A percentile compares a stretch with the other conserved stretches of the same genome.
These are phyloP conservation scores for Cavia aperea DNA, from an alignment of 2,113 vertebrate species.

Conservation along the genomic window DNA sequence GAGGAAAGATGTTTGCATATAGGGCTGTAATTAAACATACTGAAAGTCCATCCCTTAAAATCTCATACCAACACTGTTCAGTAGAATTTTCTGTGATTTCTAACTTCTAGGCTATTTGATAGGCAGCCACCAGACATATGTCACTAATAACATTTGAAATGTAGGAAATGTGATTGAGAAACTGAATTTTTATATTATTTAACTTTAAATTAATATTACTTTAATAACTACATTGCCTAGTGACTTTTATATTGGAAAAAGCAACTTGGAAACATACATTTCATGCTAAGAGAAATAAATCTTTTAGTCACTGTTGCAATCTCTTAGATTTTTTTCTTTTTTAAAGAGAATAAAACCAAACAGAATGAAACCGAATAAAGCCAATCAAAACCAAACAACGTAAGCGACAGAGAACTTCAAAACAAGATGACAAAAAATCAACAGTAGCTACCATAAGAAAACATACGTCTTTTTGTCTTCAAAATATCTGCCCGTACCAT, in stretches of 20 bases:
- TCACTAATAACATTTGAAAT: not conserved
- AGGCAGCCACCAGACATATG: not conserved
- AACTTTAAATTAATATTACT: not conserved
- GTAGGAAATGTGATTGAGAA: not conserved
- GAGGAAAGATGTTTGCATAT: not conserved
- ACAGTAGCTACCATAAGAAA: no score
- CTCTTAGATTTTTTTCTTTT: no score
- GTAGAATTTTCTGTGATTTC: not conserved
- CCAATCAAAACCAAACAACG: no score
- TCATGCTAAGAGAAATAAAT: not conserved
- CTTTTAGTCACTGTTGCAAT: no score
- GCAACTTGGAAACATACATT: not conserved
- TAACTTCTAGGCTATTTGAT: not conserved
- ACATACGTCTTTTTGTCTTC: no score
- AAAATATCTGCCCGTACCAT: no score
- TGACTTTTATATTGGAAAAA: not conserved
- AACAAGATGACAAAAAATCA: no score
- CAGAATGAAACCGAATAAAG: no score
- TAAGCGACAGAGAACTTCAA: no score
- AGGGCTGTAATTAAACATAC: not conserved
- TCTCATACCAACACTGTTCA: not conserved
- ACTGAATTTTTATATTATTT: slow-evolving; percentile 15
- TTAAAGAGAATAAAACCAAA: no score
- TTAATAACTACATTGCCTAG: not conserved
- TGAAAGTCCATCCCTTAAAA: not conserved